Evolutionary conservation across 2,888 invertebrate genomes (phyloP), one percentile per base, ranked within the genome.

Genomic region (Eupithecia abbreviata): DNA sequence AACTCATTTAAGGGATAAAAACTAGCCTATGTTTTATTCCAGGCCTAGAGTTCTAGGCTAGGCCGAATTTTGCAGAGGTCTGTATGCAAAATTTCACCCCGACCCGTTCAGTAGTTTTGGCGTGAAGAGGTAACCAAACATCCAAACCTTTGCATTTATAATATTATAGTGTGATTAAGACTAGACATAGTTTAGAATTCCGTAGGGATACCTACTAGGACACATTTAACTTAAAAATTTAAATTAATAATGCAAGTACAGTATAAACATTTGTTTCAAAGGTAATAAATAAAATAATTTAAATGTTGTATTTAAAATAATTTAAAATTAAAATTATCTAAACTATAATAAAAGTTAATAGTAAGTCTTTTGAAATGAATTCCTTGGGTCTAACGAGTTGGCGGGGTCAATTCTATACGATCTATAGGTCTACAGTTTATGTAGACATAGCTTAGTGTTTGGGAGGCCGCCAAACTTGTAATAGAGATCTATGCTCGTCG

Each of bases 401-500:
- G 62, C 30, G 66, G 7, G 66, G 66, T 66, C 66, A 66, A 15
- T 62, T 62, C 62, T 62, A 12, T 62, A 30, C 62, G 62, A 62
- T 30, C 12, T 62, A 62, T 66, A 47, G 30, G 7, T 72, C 3
- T 66, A 47, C 10, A 62, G 62, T 62, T 62, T 62, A 62, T 62
- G 62, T 62, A 62, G 62, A 62, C 73, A 66, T 81, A 77, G 77
- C 75, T 78, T 79, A 78, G 76, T 78, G 71, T 77, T 86, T 86
- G 86, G 86, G 77, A 67, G 73, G 18, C 6, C 67, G 85, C 86
- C 86, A 86, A 83, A 70, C 73, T 80, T 18, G 79, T 85, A 84
- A 85, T 84, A 80, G 74, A 84, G 86, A 86, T 85, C 77, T 83
- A 85, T 85, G 83, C 55, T 49, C 76, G 74, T 76, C 82, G 80